phyloP scores from a whole-genome alignment of 2,888 invertebrate genomes.

The Drosophila demipolita region DNA sequence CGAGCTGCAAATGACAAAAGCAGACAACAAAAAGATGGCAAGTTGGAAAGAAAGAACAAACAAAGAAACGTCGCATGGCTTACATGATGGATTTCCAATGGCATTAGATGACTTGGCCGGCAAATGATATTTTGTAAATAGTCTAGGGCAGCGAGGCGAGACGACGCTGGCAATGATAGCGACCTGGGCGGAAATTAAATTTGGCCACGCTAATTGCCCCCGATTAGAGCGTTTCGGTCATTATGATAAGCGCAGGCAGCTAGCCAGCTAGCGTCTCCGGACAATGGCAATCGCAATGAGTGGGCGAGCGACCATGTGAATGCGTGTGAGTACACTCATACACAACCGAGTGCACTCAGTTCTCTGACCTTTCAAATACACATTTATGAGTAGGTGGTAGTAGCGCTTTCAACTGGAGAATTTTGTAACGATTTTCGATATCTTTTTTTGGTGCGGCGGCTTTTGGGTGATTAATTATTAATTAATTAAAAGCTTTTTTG shows the following conservation, averaged over 20 bases:
- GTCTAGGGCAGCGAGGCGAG: constrained; percentile 32
- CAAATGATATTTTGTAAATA: constrained; percentile 77
- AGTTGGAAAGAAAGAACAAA: constrained; percentile 21
- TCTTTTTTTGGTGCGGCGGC: constrained; percentile 38
- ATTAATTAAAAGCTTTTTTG: constrained; percentile 75
- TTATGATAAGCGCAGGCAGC: constrained; percentile 64
- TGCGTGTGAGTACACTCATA: constrained; percentile 6
- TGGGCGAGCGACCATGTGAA: constrained; percentile 12
- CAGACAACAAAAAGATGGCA: constrained; percentile 39
- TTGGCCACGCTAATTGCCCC: constrained; percentile 76
- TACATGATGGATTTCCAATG: constrained; percentile 76
- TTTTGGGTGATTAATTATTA: constrained; percentile 74
- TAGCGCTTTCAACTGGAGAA: constrained; percentile 28
- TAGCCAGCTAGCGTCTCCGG: constrained; percentile 39
- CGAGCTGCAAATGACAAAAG: constrained; percentile 38
- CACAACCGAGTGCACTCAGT: not conserved
- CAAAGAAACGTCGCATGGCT: constrained; percentile 50
- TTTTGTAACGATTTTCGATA: constrained; percentile 41
- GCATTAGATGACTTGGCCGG: constrained; percentile 48
- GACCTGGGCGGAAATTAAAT: constrained; percentile 75
- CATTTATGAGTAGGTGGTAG: not conserved
- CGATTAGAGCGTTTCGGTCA: constrained; percentile 77
- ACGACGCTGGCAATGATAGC: constrained; percentile 53
- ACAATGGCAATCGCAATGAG: constrained; percentile 56
- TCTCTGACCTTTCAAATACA: constrained; percentile 18